phyloP scores from a whole-genome alignment of 2,113 vertebrate species.

The Rafetus swinhoei region DNA sequence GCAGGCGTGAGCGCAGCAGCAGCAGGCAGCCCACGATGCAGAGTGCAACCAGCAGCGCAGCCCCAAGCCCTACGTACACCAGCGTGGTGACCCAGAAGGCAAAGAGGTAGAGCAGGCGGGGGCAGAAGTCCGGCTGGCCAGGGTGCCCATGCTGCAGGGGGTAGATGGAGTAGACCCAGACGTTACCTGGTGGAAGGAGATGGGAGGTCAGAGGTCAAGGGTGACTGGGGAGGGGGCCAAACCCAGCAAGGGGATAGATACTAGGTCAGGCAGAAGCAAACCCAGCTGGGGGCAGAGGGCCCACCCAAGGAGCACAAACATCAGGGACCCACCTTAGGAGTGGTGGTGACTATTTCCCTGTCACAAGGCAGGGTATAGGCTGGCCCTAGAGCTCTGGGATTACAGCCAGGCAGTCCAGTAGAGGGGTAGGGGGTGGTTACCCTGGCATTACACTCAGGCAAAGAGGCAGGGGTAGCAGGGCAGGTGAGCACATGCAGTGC shows the following conservation, averaged over 20 bases:
- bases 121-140: not conserved
- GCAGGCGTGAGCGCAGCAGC: not conserved
- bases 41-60: not conserved
- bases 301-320: no score
- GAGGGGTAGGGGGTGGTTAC: no score
- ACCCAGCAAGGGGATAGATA: no score
- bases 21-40: not conserved
- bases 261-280: no score
- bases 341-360: accelerated
- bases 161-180: conserved; percentile 32
- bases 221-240: no score
- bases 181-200: not conserved
- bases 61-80: not conserved
- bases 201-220: not conserved
- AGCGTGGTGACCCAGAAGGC: conserved; percentile 25
- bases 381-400: no score
- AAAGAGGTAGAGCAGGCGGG: conserved; percentile 16
- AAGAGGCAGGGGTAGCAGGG: no score
- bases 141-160: not conserved
- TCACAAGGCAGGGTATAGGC: no score
- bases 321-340: no score
- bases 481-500: no score
- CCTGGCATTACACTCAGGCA: no score
- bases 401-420: no score
- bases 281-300: not conserved